Evolutionary conservation across 2,113 vertebrate species (phyloP).

Genomic region (Nycticorax nycticorax): DNA sequence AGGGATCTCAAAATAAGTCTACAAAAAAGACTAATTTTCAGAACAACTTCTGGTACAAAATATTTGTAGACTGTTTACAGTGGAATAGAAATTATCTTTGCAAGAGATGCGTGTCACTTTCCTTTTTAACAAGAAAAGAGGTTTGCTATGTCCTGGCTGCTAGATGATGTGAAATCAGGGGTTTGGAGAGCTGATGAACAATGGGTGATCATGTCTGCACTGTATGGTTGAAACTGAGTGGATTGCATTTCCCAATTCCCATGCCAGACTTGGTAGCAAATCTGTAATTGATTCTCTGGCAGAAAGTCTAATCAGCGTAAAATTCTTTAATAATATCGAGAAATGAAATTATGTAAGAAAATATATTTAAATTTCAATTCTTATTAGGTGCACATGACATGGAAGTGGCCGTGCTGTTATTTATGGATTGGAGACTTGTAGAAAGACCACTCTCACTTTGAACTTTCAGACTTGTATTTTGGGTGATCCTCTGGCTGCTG

Average conservation of each 20-base stretch:
- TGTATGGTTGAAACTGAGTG: not conserved
- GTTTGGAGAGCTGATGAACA: not conserved
- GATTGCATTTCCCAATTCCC: not conserved
- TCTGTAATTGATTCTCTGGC: not conserved
- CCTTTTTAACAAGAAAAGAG: not conserved
- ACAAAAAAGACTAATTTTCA: not conserved
- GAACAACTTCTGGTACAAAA: not conserved
- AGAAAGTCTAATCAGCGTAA: not conserved
- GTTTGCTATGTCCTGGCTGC: not conserved
- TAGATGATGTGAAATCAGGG: not conserved
- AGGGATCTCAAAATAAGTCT: not conserved
- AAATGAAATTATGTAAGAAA: not conserved
- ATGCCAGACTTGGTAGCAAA: not conserved
- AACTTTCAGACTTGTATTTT: constrained; percentile 37
- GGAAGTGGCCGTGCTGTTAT: not conserved
- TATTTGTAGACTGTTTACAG: not conserved
- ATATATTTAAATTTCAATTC: not conserved
- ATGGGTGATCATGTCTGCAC: not conserved
- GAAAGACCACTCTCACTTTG: constrained; percentile 27
- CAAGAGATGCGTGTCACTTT: not conserved
- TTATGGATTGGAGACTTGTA: constrained; percentile 20
- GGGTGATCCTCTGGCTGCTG: not conserved
- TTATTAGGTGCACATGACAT: not conserved
- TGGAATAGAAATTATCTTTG: not conserved
- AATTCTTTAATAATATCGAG: not conserved